Conservation (phyloP, 2,888 invertebrate species). For the Opisthograptis luteolata region DNA sequence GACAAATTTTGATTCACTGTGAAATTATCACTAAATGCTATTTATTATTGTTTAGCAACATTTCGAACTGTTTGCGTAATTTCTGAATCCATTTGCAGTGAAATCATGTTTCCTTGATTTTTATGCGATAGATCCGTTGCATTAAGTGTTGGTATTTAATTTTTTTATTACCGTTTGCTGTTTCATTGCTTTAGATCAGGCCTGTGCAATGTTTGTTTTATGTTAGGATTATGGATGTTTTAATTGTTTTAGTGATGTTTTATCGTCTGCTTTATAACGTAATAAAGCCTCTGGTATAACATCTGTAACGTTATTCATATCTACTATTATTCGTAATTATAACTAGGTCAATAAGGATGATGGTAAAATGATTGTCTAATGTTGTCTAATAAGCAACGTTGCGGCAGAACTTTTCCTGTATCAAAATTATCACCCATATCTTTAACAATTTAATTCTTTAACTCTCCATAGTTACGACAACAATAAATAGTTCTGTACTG, state of each 20-base stretch:
- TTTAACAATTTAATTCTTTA: too few species aligned
- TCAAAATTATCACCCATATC: too few species aligned
- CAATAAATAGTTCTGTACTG: too few species aligned
- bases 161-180: constrained; percentile 4
- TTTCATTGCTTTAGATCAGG: constrained; percentile 19
- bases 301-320: background rate
- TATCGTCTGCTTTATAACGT: constrained; percentile 1
- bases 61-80: constrained; percentile 65
- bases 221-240: background rate
- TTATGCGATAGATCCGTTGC: constrained; percentile 30
- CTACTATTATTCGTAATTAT: background rate
- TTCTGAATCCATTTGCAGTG: constrained; percentile 52
- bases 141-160: constrained; percentile 2
- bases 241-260: background rate
- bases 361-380: too few species aligned
- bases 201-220: constrained; percentile 3
- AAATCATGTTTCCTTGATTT: constrained; percentile 40
- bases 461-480: too few species aligned
- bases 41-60: constrained; percentile 69
- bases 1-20: constrained; percentile 63
- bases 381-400: too few species aligned
- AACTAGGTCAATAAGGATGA: too few species aligned
- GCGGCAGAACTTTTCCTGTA: too few species aligned
- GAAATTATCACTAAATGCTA: constrained; percentile 74
- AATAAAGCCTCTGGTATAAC: background rate